Evolutionary conservation across 2,888 invertebrate species (phyloP).

Genomic region (Troides aeacus): DNA sequence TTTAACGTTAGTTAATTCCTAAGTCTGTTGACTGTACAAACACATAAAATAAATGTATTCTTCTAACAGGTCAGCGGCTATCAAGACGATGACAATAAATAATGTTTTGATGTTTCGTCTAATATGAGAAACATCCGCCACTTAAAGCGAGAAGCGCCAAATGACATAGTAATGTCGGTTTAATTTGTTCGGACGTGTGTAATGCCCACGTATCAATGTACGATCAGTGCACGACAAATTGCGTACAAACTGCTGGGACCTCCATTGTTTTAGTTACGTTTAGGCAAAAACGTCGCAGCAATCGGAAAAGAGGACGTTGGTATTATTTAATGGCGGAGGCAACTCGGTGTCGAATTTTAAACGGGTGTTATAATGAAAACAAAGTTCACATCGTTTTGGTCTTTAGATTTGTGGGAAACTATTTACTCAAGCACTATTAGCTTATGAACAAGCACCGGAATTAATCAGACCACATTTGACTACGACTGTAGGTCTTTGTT

Average conservation of each 20-base stretch:
- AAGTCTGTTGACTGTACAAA: neutral
- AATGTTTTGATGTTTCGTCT: slow-evolving; percentile 23
- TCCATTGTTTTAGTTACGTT: slow-evolving; percentile 24
- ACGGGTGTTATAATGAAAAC: neutral
- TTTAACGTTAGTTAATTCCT: no score
- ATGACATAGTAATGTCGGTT: slow-evolving; percentile 30
- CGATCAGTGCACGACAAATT: slow-evolving; percentile 17
- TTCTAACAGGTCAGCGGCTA: slow-evolving; percentile 27
- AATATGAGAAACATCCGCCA: slow-evolving; percentile 36
- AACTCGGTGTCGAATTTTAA: neutral
- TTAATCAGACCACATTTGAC: no score
- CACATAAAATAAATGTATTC: neutral
- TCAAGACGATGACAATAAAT: slow-evolving; percentile 33
- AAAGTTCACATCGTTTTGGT: neutral
- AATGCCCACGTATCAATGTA: slow-evolving; percentile 29
- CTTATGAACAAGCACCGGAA: no score
- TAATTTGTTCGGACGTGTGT: slow-evolving; percentile 30
- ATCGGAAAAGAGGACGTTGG: neutral
- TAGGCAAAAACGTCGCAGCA: slow-evolving; percentile 1
- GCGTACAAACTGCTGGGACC: slow-evolving; percentile 28
- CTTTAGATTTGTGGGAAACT: no score
- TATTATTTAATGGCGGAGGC: neutral
- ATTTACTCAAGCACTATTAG: no score
- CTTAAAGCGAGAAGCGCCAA: slow-evolving; percentile 32
- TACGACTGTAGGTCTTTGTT: no score